Evolutionary conservation across 1,140 invertebrate species (phyloP).

Genomic region (Chelonus insularis): DNA sequence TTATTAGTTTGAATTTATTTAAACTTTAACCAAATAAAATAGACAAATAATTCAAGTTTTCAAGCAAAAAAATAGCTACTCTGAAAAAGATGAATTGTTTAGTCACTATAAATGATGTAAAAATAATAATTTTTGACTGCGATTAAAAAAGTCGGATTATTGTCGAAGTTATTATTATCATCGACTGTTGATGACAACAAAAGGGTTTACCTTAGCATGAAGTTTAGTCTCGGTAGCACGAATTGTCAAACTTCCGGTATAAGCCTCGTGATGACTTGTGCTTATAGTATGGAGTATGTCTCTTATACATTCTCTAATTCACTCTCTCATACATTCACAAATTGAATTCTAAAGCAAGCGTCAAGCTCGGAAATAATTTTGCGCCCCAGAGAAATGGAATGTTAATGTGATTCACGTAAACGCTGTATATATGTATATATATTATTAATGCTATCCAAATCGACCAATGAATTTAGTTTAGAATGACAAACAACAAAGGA

Average conservation of each 20-base stretch:
- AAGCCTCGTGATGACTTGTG: neutral
- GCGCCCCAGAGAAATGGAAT: constrained; percentile 32
- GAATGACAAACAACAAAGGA: neutral
- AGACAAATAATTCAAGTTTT: too few species aligned
- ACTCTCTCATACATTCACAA: neutral
- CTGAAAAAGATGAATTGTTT: too few species aligned
- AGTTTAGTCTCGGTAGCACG: neutral
- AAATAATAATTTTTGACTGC: neutral
- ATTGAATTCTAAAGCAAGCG: constrained; percentile 11
- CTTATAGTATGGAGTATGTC: neutral
- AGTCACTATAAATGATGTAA: too few species aligned
- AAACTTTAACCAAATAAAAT: too few species aligned
- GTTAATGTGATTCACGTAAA: constrained; percentile 30
- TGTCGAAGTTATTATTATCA: neutral
- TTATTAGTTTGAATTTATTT: too few species aligned
- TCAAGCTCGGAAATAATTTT: constrained; percentile 34
- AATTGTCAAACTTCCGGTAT: constrained; percentile 16
- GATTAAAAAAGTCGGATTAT: neutral
- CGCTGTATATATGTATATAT: constrained; percentile 1
- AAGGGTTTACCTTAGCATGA: constrained; percentile 5
- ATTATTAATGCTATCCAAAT: too few species aligned
- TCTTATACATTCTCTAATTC: constrained; percentile 1
- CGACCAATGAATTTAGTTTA: too few species aligned
- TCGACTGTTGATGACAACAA: constrained; percentile 7
- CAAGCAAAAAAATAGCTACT: too few species aligned